Percentiles rank a stretch among this genome's conserved stretches.
Conservation (phyloP, 2,797 vertebrate species). For the Sebastiscus tertius region DNA sequence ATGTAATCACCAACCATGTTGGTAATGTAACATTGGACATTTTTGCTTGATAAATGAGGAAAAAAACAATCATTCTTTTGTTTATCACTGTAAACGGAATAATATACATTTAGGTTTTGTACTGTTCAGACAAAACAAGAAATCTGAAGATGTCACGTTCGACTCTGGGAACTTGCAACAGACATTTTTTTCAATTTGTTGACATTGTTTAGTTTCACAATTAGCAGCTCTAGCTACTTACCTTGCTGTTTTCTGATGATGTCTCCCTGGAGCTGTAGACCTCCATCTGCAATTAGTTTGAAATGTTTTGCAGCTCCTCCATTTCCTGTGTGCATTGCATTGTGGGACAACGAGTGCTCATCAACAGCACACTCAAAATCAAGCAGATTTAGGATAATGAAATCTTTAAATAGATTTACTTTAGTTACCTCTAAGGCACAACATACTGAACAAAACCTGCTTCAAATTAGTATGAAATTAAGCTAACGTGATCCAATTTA, state of each 20-base stretch:
- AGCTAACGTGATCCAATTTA: background rate
- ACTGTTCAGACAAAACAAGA: background rate
- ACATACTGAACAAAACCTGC: background rate
- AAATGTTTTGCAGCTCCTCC: background rate
- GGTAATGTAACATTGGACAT: background rate
- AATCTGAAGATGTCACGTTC: background rate
- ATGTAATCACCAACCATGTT: background rate
- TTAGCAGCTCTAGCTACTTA: background rate
- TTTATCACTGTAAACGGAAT: background rate
- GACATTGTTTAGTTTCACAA: background rate
- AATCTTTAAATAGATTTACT: background rate
- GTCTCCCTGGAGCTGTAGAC: background rate
- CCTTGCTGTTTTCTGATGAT: background rate
- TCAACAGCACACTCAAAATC: background rate
- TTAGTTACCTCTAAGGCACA: background rate
- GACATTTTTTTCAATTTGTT: background rate
- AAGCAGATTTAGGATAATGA: background rate
- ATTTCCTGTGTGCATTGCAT: slow-evolving; percentile 2
- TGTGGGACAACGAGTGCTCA: background rate
- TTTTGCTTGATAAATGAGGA: background rate
- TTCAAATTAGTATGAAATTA: background rate
- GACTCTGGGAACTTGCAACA: background rate
- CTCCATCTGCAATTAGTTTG: background rate
- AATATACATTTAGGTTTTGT: background rate
- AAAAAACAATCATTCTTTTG: background rate